Percentiles rank a stretch among this genome's conserved stretches.
Conservation (phyloP, 2,113 vertebrate species). For the Hassar affinis region DNA sequence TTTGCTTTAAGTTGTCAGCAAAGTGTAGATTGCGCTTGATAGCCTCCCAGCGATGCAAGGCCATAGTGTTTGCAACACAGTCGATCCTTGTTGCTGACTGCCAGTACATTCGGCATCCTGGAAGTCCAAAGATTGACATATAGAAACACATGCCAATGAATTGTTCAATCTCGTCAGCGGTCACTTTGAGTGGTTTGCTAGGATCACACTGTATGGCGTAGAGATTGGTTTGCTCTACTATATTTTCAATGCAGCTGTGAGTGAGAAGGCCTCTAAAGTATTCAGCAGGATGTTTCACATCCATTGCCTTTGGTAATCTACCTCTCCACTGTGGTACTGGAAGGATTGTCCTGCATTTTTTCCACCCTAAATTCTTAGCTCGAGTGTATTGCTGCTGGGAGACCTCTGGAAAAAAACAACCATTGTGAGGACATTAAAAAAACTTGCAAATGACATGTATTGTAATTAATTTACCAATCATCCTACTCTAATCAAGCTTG, state of each 20-base stretch:
- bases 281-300: constrained; percentile 4
- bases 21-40: constrained; percentile 33
- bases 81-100: constrained; percentile 28
- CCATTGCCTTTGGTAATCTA: constrained; percentile 30
- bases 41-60: constrained; percentile 32
- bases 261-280: constrained; percentile 37
- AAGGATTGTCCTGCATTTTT: constrained; percentile 25
- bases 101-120: constrained; percentile 30
- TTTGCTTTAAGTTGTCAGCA: neutral
- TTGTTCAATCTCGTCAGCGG: constrained; percentile 30
- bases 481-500: neutral
- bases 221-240: constrained; percentile 32
- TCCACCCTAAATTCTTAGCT: constrained; percentile 15
- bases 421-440: neutral
- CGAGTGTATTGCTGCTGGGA: neutral
- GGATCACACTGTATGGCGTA: neutral
- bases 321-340: constrained; percentile 39
- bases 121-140: constrained; percentile 20
- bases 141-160: constrained; percentile 23
- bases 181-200: constrained; percentile 4
- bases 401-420: neutral
- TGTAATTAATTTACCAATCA: neutral
- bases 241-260: constrained; percentile 27
- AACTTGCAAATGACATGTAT: neutral
- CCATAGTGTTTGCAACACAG: constrained; percentile 21